Conservation (phyloP, 2,888 invertebrate species). For the Limnephilus marmoratus region DNA sequence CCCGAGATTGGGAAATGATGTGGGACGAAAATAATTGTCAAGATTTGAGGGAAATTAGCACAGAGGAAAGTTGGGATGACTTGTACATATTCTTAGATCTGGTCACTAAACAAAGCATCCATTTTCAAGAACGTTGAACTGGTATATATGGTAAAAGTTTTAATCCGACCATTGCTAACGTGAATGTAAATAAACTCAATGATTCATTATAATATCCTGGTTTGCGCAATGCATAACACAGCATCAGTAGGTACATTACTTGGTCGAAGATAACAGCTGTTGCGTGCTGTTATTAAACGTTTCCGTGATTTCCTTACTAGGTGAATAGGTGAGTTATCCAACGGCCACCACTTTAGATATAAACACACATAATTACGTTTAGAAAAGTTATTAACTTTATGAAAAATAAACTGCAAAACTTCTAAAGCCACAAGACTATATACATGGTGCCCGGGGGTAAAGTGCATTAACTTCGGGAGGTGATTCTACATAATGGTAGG, state of each 20-base stretch:
- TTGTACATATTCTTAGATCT: neutral
- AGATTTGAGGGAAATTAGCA: too few species aligned
- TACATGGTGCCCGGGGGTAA: too few species aligned
- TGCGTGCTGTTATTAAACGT: neutral
- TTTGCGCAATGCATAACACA: neutral
- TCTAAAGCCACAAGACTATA: too few species aligned
- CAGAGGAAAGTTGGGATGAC: too few species aligned
- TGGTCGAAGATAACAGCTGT: neutral
- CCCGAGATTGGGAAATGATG: neutral
- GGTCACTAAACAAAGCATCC: neutral
- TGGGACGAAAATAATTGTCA: neutral
- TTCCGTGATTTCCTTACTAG: neutral
- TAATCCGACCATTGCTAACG: neutral
- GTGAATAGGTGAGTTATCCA: neutral
- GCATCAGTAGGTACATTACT: neutral
- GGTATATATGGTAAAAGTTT: neutral
- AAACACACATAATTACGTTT: neutral
- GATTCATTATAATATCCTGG: neutral
- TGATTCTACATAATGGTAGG: too few species aligned
- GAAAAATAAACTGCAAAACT: neutral
- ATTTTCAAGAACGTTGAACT: neutral
- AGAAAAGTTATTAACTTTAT: neutral
- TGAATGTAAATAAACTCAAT: neutral
- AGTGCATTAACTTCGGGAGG: too few species aligned
- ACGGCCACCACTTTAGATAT: neutral